Base-by-base conservation (phyloP, 2,113 vertebrate genomes). In the Hemicordylus capensis region DNA sequence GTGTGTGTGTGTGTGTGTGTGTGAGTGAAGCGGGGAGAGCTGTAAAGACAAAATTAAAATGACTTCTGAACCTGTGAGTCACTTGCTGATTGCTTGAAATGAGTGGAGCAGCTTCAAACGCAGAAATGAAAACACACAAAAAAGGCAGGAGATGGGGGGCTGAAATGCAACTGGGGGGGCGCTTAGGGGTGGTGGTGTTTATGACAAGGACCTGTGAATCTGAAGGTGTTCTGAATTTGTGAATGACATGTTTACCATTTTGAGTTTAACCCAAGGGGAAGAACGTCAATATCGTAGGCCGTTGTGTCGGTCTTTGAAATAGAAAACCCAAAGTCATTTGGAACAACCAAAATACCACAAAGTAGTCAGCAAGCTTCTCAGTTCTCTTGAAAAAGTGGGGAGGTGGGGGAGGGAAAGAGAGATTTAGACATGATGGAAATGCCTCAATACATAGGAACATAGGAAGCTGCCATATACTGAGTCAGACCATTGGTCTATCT, bases 161-260 rank as follows among this genome's bases (percentile, higher is more conserved):
- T 76, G n/a, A 0, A 0, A 31, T 1, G 46, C 42, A 17, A 42
- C 19, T 0, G 0, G 22, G 0, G 22, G 0, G 0, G 0, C 0
- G 56, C 72, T 39, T 7, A 28, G 66, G 19, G 48, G 19, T 1
- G 39, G 58, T 81, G 58, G 26, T 88, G 39, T 59, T 90, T 0
- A 0, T 7, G 74, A 69, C 34, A n/a, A 59, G 44, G 81, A 73
- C 80, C 34, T 48, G 56, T 42, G 34, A 46, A 28, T 44, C 64
- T 80, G 66, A 83, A 86, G 8, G 24, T 67, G 26, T 48, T 83
- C 51, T 82, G 61, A 4, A 87, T 89, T 93, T 37, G 66, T 73
- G 70, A 85, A 69, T 70, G 58, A 72, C 78, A 81, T 89, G 87
- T 90, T 93, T 93, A 90, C 87, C 80, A 9, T 39, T 69, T 66